Evolutionary conservation across 2,113 vertebrate genomes (phyloP).

Genomic region (Orthochromis malagaraziensis): DNA sequence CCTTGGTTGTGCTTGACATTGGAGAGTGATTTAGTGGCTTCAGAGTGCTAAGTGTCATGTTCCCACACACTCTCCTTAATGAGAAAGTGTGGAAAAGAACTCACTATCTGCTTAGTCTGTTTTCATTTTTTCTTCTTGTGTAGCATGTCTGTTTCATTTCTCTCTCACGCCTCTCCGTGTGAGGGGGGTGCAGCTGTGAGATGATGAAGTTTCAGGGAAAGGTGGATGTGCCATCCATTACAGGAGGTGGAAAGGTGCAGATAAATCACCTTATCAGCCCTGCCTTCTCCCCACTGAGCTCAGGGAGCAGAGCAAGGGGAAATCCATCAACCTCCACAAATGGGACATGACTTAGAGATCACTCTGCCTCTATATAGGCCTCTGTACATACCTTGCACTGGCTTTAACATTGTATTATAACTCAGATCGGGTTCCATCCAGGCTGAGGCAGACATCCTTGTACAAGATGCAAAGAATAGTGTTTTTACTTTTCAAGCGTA

Average conservation of each 20-base stretch:
- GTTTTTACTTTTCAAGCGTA: background rate
- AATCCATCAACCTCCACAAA: constrained; percentile 74
- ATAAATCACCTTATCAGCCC: constrained; percentile 77
- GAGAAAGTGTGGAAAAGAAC: constrained; percentile 30
- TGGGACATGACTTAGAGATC: constrained; percentile 67
- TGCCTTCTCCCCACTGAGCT: constrained; percentile 73
- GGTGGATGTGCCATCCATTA: constrained; percentile 76
- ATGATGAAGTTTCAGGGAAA: constrained; percentile 74
- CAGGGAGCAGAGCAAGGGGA: constrained; percentile 64
- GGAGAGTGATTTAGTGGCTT: constrained; percentile 44
- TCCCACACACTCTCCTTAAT: constrained; percentile 40
- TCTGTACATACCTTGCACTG: constrained; percentile 40
- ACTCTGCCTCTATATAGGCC: constrained; percentile 45
- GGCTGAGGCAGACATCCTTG: background rate
- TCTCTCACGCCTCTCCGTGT: constrained; percentile 11
- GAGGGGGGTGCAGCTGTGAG: constrained; percentile 43
- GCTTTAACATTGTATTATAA: constrained; percentile 43
- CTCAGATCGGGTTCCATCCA: background rate
- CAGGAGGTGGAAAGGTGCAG: constrained; percentile 68
- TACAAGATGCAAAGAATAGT: constrained; percentile 7
- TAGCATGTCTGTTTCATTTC: constrained; percentile 44
- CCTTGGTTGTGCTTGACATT: constrained; percentile 36
- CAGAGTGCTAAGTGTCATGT: constrained; percentile 37
- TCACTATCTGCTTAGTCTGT: constrained; percentile 23
- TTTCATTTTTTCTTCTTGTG: constrained; percentile 17